A percentile compares a stretch with the other conserved stretches of the same genome.
phyloP scores from a whole-genome alignment of 2,888 invertebrate genomes.

The Stenoptilia bipunctidactyla region DNA sequence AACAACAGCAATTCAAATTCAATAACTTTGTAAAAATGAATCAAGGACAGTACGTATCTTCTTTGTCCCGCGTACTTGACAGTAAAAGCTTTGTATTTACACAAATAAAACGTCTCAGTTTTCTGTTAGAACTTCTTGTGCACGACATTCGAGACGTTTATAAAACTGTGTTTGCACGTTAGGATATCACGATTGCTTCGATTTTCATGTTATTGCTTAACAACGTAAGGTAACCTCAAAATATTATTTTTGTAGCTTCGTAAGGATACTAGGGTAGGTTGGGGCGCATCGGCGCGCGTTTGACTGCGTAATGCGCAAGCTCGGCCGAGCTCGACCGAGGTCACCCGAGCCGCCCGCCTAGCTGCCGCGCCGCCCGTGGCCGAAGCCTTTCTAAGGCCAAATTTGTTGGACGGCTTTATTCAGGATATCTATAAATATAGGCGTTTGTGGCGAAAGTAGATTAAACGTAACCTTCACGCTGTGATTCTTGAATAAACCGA shows the following conservation, averaged over 20 bases:
- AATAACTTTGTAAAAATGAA: constrained; percentile 34
- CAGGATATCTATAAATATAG: no score
- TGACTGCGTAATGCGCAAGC: constrained; percentile 32
- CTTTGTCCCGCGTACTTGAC: constrained; percentile 68
- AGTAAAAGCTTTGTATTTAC: constrained; percentile 68
- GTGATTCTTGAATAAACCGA: no score
- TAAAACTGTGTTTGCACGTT: constrained; percentile 14
- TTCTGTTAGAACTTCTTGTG: constrained; percentile 49
- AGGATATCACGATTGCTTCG: background rate
- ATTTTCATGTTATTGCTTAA: background rate
- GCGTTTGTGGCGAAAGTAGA: no score
- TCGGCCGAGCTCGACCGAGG: constrained; percentile 36
- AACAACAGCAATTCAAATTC: constrained; percentile 43
- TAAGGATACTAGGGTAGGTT: constrained; percentile 48
- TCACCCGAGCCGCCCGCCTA: constrained; percentile 29
- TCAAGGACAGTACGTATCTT: constrained; percentile 40
- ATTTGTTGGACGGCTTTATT: no score
- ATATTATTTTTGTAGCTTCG: constrained; percentile 62
- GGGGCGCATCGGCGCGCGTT: constrained; percentile 39
- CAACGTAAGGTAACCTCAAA: constrained; percentile 58
- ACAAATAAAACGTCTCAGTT: constrained; percentile 67
- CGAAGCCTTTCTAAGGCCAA: no score
- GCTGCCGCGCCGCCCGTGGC: constrained; percentile 7
- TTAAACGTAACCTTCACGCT: no score
- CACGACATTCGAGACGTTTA: constrained; percentile 59